These are phyloP conservation scores for Allolobophora icterica DNA, from an alignment of 2,888 invertebrate species.

Conservation along the genomic window DNA sequence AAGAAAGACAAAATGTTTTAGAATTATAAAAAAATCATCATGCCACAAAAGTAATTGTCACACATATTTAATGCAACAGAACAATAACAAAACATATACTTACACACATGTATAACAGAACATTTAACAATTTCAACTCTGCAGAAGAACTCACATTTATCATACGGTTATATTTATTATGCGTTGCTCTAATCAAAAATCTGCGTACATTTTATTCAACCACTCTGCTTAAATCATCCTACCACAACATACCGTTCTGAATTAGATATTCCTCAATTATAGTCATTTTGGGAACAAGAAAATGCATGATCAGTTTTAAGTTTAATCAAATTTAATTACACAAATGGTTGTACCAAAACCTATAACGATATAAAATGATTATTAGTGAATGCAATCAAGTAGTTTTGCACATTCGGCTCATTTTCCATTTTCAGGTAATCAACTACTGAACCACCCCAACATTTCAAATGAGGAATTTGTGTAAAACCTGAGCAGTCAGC, in stretches of 20 bases:
- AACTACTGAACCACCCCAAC: neutral
- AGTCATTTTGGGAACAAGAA: neutral
- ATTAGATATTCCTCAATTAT: neutral
- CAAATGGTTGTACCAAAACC: neutral
- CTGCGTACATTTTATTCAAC: neutral
- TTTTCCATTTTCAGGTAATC: neutral
- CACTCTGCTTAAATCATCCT: neutral
- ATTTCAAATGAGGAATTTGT: neutral
- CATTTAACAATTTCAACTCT: neutral
- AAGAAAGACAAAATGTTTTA: neutral
- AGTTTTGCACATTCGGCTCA: too few relatives aligned
- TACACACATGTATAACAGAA: neutral
- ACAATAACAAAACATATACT: neutral
- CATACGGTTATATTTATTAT: neutral
- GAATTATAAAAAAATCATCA: neutral
- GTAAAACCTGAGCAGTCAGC: conserved; percentile 11
- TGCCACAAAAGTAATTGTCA: neutral
- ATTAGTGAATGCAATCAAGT: neutral
- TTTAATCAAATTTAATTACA: neutral
- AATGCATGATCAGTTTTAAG: neutral
- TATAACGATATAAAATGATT: neutral
- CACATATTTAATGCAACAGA: neutral
- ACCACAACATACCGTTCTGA: neutral
- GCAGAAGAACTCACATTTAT: neutral
- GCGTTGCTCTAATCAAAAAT: neutral